These are phyloP conservation scores for Orthonyx spaldingii DNA, from an alignment of 2,113 vertebrate species.

Conservation along the genomic window DNA sequence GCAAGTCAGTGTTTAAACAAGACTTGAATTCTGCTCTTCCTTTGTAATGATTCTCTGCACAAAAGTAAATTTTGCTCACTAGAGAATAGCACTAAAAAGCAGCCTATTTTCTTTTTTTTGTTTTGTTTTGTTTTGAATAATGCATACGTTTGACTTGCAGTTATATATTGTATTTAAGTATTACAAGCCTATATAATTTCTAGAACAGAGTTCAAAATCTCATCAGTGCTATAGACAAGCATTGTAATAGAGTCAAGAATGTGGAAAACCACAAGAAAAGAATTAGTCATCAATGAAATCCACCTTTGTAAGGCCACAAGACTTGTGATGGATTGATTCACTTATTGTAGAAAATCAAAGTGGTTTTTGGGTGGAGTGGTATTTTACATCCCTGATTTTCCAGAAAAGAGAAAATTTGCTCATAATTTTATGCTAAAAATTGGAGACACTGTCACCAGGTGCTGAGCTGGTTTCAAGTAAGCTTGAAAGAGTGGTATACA, in stretches of 20 bases:
- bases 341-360: background rate
- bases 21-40: background rate
- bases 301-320: background rate
- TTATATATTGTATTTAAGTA: background rate
- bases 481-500: background rate
- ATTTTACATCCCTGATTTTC: background rate
- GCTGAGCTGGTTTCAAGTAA: background rate
- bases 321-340: background rate
- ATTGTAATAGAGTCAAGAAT: background rate
- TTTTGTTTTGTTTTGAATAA: background rate
- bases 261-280: conserved; percentile 14
- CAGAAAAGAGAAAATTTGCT: background rate
- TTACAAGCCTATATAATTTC: background rate
- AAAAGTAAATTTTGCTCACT: background rate
- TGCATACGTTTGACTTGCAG: background rate
- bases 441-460: background rate
- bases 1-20: background rate
- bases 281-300: background rate
- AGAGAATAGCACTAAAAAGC: background rate
- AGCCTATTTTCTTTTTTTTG: no score
- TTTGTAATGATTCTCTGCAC: background rate
- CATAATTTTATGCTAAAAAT: background rate
- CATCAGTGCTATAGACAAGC: background rate
- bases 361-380: background rate
- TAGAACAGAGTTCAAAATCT: background rate